phyloP scores from a whole-genome alignment of 1,140 invertebrate genomes.

The Heliothis virescens region DNA sequence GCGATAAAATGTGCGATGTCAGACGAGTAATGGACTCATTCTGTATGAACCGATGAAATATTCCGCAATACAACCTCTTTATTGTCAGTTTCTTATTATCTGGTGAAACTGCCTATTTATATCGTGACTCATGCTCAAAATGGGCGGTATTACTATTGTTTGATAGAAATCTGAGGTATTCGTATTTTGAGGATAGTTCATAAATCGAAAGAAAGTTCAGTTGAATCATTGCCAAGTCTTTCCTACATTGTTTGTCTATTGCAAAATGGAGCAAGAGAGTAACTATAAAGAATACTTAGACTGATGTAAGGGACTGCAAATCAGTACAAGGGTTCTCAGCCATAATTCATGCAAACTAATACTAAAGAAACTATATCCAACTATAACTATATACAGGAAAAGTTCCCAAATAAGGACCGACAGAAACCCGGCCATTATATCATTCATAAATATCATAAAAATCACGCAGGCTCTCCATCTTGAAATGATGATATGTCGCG shows the following conservation, averaged over 20 bases:
- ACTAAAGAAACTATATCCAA: no score
- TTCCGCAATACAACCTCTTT: conserved; percentile 34
- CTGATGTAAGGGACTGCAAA: no score
- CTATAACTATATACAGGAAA: background rate
- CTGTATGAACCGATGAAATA: conserved; percentile 35
- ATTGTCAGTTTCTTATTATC: conserved; percentile 22
- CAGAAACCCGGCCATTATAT: background rate
- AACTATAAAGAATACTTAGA: no score
- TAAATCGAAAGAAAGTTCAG: no score
- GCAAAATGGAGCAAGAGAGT: no score
- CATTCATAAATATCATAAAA: background rate
- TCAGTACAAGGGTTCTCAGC: no score
- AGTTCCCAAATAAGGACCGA: background rate
- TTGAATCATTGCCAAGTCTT: no score
- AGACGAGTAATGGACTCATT: conserved; percentile 48
- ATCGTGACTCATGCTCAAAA: conserved; percentile 8
- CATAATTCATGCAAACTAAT: background rate
- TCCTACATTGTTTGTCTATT: no score
- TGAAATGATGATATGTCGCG: conserved; percentile 16
- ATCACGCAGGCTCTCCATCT: background rate
- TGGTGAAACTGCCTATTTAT: background rate
- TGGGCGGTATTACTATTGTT: background rate
- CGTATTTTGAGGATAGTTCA: no score
- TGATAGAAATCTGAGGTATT: background rate
- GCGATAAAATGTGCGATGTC: conserved; percentile 49